A percentile compares a stretch with the other conserved stretches of the same genome.
phyloP scores from a whole-genome alignment of 2,113 vertebrate species.

The Gallinago undulata region DNA sequence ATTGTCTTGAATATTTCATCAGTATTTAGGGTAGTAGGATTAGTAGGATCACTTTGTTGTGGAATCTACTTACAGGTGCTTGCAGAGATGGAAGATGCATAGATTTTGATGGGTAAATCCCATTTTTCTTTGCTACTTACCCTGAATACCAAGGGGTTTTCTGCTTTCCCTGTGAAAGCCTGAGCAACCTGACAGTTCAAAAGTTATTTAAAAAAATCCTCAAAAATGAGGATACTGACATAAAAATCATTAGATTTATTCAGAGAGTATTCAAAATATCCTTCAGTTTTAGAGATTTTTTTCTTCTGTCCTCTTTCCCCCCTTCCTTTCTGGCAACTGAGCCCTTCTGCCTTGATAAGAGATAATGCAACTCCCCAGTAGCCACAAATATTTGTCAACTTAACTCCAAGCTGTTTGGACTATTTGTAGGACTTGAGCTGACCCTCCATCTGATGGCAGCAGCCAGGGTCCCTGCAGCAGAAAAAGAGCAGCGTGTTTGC shows the following conservation, averaged over 20 bases:
- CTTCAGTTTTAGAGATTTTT: not conserved
- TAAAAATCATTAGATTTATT: not conserved
- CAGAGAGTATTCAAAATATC: not conserved
- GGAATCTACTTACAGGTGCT: not conserved
- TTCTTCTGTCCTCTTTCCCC: not conserved
- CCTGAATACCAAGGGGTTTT: not conserved
- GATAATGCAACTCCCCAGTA: not conserved
- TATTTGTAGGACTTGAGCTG: not conserved
- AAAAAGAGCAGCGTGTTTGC: not conserved
- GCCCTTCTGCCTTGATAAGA: not conserved
- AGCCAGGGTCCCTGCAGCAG: not conserved
- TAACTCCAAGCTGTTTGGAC: conserved; percentile 5
- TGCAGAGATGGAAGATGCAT: not conserved
- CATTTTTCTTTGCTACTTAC: not conserved
- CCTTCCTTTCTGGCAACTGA: not conserved
- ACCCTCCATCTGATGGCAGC: not conserved
- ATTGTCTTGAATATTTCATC: not conserved
- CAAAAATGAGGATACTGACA: not conserved
- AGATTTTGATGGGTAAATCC: not conserved
- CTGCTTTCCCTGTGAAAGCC: not conserved
- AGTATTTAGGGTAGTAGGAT: not conserved
- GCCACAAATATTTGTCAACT: not conserved
- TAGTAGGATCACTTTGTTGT: not conserved
- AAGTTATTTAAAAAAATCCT: not conserved
- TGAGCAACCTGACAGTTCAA: not conserved